Conservation (phyloP, 2,797 vertebrate species). For the Lateolabrax maculatus region DNA sequence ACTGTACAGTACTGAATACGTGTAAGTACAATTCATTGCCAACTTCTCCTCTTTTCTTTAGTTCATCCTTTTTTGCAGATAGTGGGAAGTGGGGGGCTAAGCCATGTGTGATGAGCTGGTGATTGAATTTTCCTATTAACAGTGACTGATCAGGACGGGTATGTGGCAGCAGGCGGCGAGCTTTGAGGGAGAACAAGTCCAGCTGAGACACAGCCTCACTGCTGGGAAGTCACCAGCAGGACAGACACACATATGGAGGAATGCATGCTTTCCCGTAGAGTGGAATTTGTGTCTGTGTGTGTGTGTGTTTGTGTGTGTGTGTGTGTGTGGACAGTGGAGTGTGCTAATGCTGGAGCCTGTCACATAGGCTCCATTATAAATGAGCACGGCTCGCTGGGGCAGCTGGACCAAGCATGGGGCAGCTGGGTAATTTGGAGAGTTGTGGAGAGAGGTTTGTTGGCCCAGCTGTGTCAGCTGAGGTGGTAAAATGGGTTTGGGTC, state of each 20-base stretch:
- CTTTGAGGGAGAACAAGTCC: slow-evolving; percentile 63
- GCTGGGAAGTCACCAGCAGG: slow-evolving; percentile 59
- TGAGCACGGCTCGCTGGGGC: slow-evolving; percentile 67
- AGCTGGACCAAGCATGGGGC: slow-evolving; percentile 73
- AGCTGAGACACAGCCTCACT: slow-evolving; percentile 59
- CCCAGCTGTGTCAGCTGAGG: slow-evolving; percentile 75
- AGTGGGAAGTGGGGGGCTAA: slow-evolving; percentile 17
- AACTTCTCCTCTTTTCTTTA: slow-evolving; percentile 24
- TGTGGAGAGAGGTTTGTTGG: slow-evolving; percentile 59
- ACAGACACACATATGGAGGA: slow-evolving; percentile 56
- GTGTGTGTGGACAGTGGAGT: slow-evolving; percentile 27
- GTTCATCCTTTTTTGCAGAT: slow-evolving; percentile 12
- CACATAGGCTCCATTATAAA: slow-evolving; percentile 76
- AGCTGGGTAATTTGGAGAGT: slow-evolving; percentile 79
- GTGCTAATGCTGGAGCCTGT: slow-evolving; percentile 49
- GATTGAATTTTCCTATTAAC: slow-evolving; percentile 76
- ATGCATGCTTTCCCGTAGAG: slow-evolving; percentile 37
- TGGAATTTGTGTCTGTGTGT: slow-evolving; percentile 24
- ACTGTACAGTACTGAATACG: slow-evolving; percentile 9
- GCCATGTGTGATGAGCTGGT: slow-evolving; percentile 42
- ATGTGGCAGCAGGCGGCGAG: slow-evolving; percentile 57
- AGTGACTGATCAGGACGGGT: slow-evolving; percentile 68
- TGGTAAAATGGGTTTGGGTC: slow-evolving; percentile 61
- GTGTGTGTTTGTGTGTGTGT: slow-evolving; percentile 24
- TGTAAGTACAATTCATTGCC: slow-evolving; percentile 19